Evolutionary conservation across 2,797 vertebrate genomes (phyloP), one percentile per base, ranked within the genome.

Genomic region (Taeniopygia guttata): DNA sequence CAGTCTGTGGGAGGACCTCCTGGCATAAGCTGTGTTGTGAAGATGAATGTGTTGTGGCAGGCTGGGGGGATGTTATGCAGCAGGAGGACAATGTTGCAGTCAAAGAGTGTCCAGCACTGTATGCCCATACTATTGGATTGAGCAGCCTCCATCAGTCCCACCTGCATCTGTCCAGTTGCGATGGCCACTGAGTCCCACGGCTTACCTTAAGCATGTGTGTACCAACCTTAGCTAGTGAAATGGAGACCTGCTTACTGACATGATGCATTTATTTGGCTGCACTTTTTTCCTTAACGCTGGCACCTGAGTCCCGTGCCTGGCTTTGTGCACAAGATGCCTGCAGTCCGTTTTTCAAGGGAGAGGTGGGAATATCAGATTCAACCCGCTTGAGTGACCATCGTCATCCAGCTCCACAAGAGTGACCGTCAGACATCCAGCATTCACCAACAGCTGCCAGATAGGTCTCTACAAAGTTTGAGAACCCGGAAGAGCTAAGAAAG

Each of bases 51-150:
- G 48, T 73, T 1, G 3, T 23, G 30, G 27, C 38, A 6, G 60
- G 15, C 59, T 2, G 1, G 26, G 43, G 21, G 6, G 14, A 63
- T 13, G 27, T 75, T 34, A 19, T 0, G 1, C 54, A 64, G 62
- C 46, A 56, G 73, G 30, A 87, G 52, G 42, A 75, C 21, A 27
- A 11, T 26, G 20, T 10, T 38, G 48, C 66, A 48, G 42, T 49
- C 69, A 30, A 60, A 67, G 27, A n/a, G 12, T 2, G 5, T 42
- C 68, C 58, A 30, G 79, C 70, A 62, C 54, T 4, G 3, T 3
- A 8, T 15, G 36, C 22, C 25, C 16, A 1, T 19, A 38, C 45
- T 38, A 10, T 15, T 4, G 3, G 43, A 49, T 20, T 4, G 17
- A 80, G 22, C 40, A 42, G 27, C 42, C 52, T 26, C 21, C 2